A percentile compares a stretch with the other conserved stretches of the same genome.
Evolutionary conservation across 1,140 invertebrate species (phyloP).

Genomic region (Thalassaphorura encarpata): DNA sequence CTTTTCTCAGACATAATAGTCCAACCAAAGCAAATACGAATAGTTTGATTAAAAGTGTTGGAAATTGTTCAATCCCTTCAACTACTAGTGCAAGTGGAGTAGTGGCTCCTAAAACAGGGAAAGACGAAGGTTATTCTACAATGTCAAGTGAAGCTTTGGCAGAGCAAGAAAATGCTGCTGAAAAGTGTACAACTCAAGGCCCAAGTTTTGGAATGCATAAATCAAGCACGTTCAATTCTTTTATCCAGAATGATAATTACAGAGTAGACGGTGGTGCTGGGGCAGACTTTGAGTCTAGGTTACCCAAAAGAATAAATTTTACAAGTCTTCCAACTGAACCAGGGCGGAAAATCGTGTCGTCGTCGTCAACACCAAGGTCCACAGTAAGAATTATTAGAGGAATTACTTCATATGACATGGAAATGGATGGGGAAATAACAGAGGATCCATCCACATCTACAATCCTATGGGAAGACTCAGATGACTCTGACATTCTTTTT

Average conservation of each 20-base stretch:
- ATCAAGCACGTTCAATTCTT: constrained; percentile 28
- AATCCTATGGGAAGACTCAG: constrained; percentile 32
- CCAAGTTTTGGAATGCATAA: constrained; percentile 20
- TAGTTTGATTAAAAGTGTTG: too few species aligned
- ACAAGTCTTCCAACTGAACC: background rate
- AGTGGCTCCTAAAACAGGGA: constrained; percentile 6
- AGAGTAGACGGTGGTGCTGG: background rate
- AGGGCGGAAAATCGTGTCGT: background rate
- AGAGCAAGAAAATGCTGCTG: constrained; percentile 26
- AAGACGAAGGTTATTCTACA: constrained; percentile 31
- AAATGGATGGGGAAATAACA: background rate
- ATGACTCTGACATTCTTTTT: constrained; percentile 32
- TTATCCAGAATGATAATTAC: background rate
- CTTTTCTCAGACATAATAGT: too few species aligned
- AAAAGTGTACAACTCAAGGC: background rate
- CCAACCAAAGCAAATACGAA: too few species aligned
- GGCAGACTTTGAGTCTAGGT: too few species aligned
- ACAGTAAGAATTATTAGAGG: background rate
- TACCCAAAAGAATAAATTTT: constrained; percentile 8
- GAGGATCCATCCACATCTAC: constrained; percentile 19
- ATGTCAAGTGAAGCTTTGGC: constrained; percentile 28
- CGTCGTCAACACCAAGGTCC: background rate
- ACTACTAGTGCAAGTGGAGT: background rate
- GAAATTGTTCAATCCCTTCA: background rate
- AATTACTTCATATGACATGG: background rate